Conservation (phyloP, 2,113 vertebrate species). For the Coptodon bakossiorum region DNA sequence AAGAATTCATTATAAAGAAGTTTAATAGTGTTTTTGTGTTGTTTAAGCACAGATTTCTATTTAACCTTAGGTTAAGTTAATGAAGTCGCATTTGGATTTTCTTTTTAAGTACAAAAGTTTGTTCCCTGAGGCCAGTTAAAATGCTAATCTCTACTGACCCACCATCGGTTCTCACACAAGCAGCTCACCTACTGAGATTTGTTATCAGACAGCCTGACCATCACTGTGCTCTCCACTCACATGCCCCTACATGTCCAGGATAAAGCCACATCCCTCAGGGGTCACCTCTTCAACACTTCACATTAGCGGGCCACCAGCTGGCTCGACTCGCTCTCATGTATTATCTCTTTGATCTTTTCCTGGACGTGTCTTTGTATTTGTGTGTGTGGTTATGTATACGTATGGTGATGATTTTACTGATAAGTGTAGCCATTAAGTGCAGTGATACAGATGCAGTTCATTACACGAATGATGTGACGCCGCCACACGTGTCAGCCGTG, state of each 20-base stretch:
- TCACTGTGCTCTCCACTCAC: constrained; percentile 26
- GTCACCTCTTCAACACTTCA: constrained; percentile 42
- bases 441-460: not conserved
- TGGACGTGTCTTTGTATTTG: not conserved
- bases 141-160: constrained; percentile 3
- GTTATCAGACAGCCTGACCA: constrained; percentile 48
- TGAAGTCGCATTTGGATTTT: not conserved
- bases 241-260: constrained; percentile 46
- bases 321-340: constrained; percentile 9
- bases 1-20: not conserved
- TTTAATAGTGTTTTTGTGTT: not conserved
- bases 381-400: not conserved
- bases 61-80: not conserved
- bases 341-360: constrained; percentile 17
- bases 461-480: not conserved
- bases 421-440: not conserved
- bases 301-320: constrained; percentile 4
- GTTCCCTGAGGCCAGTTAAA: not conserved
- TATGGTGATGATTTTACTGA: not conserved
- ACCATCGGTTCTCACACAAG: constrained; percentile 8
- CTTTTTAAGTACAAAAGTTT: not conserved
- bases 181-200: constrained; percentile 25
- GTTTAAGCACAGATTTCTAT: not conserved
- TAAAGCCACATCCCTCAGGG: not conserved
- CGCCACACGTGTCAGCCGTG: not conserved